Evolutionary conservation across 2,888 invertebrate species (phyloP).

Genomic region (Stenodera caucasica): DNA sequence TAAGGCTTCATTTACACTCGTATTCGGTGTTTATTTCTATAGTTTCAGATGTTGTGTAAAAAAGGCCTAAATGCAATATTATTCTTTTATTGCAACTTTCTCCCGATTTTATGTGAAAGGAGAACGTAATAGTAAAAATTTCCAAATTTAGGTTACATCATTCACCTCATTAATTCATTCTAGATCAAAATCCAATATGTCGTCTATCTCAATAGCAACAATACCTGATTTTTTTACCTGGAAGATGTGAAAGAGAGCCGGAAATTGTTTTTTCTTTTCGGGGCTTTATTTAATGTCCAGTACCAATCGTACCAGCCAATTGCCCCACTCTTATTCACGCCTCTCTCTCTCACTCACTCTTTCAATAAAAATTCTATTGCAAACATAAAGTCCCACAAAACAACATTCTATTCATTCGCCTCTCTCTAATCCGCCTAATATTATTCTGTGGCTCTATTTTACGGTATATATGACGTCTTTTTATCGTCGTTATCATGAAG

Average conservation of each 20-base stretch:
- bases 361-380: slow-evolving; percentile 16
- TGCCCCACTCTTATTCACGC: slow-evolving; percentile 25
- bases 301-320: slow-evolving; percentile 38
- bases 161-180: no score
- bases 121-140: no score
- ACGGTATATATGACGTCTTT: neutral
- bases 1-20: no score
- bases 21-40: no score
- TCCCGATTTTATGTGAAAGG: no score
- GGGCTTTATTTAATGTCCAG: slow-evolving; percentile 10
- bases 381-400: slow-evolving; percentile 4
- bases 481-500: neutral
- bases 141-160: no score
- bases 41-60: no score
- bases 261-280: slow-evolving; percentile 19
- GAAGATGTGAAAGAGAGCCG: slow-evolving; percentile 19
- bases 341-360: slow-evolving; percentile 13
- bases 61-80: no score
- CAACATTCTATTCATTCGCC: neutral
- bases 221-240: slow-evolving; percentile 9
- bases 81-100: no score
- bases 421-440: neutral
- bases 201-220: neutral
- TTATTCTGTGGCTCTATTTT: no score
- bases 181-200: no score